Conservation (phyloP, 2,888 invertebrate genomes). For the Prosapia bicincta region DNA sequence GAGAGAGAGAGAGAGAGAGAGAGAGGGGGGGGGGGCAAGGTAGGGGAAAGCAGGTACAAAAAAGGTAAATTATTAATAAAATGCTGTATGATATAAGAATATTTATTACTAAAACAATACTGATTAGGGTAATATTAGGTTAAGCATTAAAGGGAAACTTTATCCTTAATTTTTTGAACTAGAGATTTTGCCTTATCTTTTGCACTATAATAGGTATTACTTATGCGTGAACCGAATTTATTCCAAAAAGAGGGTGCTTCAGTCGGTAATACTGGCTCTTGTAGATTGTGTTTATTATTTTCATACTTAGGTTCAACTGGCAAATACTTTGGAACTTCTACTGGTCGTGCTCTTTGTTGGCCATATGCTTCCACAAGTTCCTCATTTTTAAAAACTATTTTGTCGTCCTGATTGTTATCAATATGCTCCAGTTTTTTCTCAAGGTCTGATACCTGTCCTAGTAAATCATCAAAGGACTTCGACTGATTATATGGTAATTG, state of each 20-base stretch:
- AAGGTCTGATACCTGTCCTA: no score
- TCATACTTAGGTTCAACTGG: not conserved
- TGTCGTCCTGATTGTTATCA: not conserved
- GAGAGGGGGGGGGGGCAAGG: no score
- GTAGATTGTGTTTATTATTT: no score
- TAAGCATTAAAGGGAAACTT: no score
- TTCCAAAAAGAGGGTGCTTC: not conserved
- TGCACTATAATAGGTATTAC: not conserved
- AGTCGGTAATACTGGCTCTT: not conserved
- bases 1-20: no score
- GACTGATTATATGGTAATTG: no score
- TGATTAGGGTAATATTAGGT: no score
- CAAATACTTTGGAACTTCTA: not conserved
- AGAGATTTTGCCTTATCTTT: not conserved
- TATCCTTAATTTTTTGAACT: not conserved
- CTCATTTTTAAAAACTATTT: not conserved
- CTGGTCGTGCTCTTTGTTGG: not conserved
- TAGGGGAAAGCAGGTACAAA: no score
- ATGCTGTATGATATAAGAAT: no score
- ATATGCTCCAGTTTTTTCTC: not conserved
- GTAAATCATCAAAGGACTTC: no score
- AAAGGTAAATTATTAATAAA: no score
- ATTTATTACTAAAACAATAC: no score
- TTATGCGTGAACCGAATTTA: not conserved
- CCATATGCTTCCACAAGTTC: not conserved